phyloP scores from a whole-genome alignment of 2,113 vertebrate species.

The Anolis sagrei region DNA sequence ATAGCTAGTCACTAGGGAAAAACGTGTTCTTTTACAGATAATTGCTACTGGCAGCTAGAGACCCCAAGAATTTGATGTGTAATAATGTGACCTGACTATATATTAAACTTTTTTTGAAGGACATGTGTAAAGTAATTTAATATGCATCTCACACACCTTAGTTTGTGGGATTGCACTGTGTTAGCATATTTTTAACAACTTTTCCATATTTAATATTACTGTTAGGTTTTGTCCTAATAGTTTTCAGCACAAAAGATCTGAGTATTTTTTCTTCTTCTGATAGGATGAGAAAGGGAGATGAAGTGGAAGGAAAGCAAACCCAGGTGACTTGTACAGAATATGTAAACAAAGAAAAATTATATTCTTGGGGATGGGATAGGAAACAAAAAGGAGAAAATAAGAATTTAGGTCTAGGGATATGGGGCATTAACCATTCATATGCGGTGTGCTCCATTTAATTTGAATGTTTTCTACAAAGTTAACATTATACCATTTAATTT shows the following conservation, averaged over 20 bases:
- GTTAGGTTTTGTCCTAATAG: conserved; percentile 69
- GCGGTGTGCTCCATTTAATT: conserved; percentile 23
- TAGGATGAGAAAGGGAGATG: conserved; percentile 41
- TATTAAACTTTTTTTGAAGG: conserved; percentile 92
- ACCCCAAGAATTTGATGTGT: conserved; percentile 87
- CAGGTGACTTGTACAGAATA: conserved; percentile 62
- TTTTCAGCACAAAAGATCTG: conserved; percentile 63
- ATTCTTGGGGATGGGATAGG: conserved; percentile 66
- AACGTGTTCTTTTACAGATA: conserved; percentile 93
- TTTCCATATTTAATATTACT: conserved; percentile 69
- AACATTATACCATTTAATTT: conserved; percentile 39
- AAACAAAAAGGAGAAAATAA: conserved; percentile 30
- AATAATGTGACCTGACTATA: conserved; percentile 90
- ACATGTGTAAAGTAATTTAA: conserved; percentile 84
- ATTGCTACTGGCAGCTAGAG: conserved; percentile 93
- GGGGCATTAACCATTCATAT: conserved; percentile 49
- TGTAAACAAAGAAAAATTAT: conserved; percentile 71
- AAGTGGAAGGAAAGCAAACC: conserved; percentile 52
- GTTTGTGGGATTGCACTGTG: conserved; percentile 45
- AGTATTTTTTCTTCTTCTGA: conserved; percentile 50
- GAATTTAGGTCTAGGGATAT: conserved; percentile 63
- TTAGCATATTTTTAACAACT: conserved; percentile 77
- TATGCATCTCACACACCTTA: conserved; percentile 75
- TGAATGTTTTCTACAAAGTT: conserved; percentile 44
- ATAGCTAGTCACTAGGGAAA: conserved; percentile 84